Evolutionary conservation across 2,113 vertebrate species (phyloP).

Genomic region (Hylia prasina): DNA sequence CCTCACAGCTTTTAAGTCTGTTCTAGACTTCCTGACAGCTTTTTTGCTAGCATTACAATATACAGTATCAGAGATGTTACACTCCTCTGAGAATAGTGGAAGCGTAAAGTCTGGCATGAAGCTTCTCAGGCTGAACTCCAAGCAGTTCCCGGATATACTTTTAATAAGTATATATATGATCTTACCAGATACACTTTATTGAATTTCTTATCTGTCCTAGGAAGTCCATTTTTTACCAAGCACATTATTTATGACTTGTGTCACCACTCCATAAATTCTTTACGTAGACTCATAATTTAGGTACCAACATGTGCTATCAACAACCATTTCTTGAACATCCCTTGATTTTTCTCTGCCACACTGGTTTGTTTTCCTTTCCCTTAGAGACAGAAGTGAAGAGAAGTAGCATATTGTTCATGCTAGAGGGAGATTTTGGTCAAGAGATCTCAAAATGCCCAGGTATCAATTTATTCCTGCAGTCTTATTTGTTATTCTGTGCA

Average conservation of each 20-base stretch:
- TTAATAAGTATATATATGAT: neutral
- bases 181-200: neutral
- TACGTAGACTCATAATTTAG: neutral
- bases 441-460: neutral
- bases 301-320: neutral
- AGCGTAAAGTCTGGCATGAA: neutral
- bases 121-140: neutral
- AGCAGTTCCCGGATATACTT: neutral
- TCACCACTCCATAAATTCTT: neutral
- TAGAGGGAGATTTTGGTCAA: neutral
- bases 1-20: neutral
- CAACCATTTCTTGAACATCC: neutral
- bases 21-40: neutral
- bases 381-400: neutral
- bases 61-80: fast-evolving
- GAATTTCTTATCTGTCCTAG: neutral
- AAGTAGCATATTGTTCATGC: neutral
- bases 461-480: neutral
- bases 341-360: neutral
- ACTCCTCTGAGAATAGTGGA: neutral
- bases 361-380: neutral
- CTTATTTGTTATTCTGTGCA: neutral
- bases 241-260: neutral
- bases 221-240: neutral
- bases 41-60: neutral